Evolutionary conservation across 1,140 invertebrate species (phyloP).

Genomic region (Drosophila insularis): DNA sequence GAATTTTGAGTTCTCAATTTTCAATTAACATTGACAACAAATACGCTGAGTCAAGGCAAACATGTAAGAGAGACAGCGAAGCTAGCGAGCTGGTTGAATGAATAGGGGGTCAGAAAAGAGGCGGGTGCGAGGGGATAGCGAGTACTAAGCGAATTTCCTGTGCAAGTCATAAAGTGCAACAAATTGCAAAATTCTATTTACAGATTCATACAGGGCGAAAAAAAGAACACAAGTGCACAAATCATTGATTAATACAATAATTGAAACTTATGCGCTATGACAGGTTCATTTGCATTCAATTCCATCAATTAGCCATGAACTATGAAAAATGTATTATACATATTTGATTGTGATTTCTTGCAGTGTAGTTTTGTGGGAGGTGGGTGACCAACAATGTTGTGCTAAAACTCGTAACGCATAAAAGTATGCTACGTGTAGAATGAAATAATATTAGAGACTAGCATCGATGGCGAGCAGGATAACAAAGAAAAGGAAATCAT

Average conservation of each 20-base stretch:
- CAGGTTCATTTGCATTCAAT: neutral
- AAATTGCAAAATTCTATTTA: conserved; percentile 15
- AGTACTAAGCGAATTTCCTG: neutral
- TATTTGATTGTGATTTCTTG: neutral
- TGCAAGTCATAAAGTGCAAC: conserved; percentile 25
- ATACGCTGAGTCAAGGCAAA: conserved; percentile 59
- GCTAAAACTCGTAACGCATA: conserved; percentile 44
- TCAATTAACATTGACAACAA: conserved; percentile 65
- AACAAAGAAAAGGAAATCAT: neutral
- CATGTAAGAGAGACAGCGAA: conserved; percentile 8
- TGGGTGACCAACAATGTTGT: conserved; percentile 26
- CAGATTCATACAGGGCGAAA: conserved; percentile 12
- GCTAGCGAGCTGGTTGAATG: too few relatives aligned
- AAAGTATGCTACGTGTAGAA: conserved; percentile 53
- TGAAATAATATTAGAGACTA: neutral
- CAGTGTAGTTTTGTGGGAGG: neutral
- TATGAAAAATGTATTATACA: neutral
- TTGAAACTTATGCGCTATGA: neutral
- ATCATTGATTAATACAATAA: neutral
- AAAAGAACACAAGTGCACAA: neutral
- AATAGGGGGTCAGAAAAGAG: too few relatives aligned
- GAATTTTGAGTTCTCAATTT: conserved; percentile 75
- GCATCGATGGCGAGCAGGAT: neutral
- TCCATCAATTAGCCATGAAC: neutral
- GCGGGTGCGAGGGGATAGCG: neutral